Conservation (phyloP, 2,888 invertebrate species). For the Phengaris alcon region DNA sequence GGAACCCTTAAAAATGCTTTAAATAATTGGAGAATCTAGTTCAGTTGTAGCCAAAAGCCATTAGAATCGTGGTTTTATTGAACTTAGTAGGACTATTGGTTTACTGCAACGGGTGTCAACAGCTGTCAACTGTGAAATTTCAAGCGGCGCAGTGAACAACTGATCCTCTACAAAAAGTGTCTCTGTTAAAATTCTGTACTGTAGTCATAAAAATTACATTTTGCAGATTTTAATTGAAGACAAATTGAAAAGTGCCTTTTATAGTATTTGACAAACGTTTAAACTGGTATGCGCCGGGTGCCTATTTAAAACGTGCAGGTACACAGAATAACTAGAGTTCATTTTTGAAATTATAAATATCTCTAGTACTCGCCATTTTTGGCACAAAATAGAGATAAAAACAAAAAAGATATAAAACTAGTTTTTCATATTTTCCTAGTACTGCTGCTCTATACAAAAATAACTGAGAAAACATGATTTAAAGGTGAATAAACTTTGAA, state of each 20-base stretch:
- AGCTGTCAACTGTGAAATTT: too few species aligned
- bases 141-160: too few species aligned
- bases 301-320: not conserved
- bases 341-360: not conserved
- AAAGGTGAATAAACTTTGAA: too few species aligned
- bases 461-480: not conserved
- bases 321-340: not conserved
- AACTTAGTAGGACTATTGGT: too few species aligned
- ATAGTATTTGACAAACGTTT: not conserved
- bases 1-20: too few species aligned
- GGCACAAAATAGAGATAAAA: not conserved
- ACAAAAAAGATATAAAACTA: not conserved
- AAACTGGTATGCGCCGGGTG: not conserved
- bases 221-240: not conserved
- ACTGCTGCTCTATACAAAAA: not conserved
- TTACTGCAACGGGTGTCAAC: too few species aligned
- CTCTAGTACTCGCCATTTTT: not conserved
- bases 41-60: too few species aligned
- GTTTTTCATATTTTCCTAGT: not conserved
- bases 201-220: not conserved
- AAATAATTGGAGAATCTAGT: too few species aligned
- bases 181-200: too few species aligned
- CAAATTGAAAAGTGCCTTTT: not conserved
- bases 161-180: too few species aligned
- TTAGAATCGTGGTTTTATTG: too few species aligned